A percentile compares a stretch with the other conserved stretches of the same genome.
phyloP scores from a whole-genome alignment of 2,888 invertebrate species.

The Agrochola lota region DNA sequence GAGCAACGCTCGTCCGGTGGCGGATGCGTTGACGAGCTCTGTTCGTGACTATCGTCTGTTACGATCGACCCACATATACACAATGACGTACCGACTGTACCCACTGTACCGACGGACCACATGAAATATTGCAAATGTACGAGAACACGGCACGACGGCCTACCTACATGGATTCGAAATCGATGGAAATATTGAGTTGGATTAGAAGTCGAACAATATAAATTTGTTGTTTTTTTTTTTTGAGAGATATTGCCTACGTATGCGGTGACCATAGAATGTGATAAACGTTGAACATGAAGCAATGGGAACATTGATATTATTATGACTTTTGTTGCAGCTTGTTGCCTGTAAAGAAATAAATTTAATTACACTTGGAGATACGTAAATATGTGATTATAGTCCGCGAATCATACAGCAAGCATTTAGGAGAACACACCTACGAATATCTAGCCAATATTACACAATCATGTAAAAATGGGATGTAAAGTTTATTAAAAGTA shows the following conservation, averaged over 20 bases:
- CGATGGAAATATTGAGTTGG: slow-evolving; percentile 27
- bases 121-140: slow-evolving; percentile 60
- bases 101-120: slow-evolving; percentile 36
- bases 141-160: slow-evolving; percentile 38
- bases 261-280: no score
- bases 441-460: background rate
- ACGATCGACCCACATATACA: slow-evolving; percentile 86
- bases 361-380: no score
- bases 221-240: background rate
- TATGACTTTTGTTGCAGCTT: background rate
- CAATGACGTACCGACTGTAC: slow-evolving; percentile 66
- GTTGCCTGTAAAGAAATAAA: background rate
- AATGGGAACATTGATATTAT: background rate
- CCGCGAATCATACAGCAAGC: no score
- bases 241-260: no score
- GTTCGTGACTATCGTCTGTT: slow-evolving; percentile 86
- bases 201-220: background rate
- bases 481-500: background rate
- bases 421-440: no score
- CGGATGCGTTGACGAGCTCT: slow-evolving; percentile 82
- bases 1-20: slow-evolving; percentile 70
- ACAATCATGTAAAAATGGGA: no score
- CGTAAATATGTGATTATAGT: no score
- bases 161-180: slow-evolving; percentile 41
- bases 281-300: background rate